Conservation (phyloP, 2,797 vertebrate species). For the Myotis planiceps region DNA sequence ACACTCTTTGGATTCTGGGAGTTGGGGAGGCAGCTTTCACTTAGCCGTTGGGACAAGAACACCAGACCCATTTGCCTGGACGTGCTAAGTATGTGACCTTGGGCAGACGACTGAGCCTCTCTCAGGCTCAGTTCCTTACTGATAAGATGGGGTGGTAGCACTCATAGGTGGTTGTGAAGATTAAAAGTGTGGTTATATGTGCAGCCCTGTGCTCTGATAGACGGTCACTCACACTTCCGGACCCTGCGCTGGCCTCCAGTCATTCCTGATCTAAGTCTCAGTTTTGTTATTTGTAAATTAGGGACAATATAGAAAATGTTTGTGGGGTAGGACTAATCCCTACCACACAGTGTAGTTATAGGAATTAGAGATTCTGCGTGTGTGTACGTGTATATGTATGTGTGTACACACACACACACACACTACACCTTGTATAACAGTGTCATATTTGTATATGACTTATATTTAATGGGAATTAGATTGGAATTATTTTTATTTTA, state of each 20-base stretch:
- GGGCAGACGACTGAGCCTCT: background rate
- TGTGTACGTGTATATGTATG: background rate
- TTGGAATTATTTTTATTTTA: conserved; percentile 10
- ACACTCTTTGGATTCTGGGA: background rate
- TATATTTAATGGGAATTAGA: background rate
- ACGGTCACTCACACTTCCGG: background rate
- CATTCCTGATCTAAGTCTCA: background rate
- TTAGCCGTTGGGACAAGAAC: background rate
- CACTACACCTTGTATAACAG: background rate
- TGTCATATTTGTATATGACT: background rate
- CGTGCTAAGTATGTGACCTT: background rate
- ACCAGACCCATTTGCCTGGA: background rate
- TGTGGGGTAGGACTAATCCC: too few relatives aligned
- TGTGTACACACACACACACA: background rate
- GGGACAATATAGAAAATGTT: background rate
- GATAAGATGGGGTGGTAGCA: background rate
- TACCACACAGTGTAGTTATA: background rate
- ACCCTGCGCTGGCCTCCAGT: background rate
- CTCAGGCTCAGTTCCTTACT: background rate
- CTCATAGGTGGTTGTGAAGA: background rate
- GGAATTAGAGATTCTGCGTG: background rate
- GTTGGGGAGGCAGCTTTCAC: background rate
- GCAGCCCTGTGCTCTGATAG: background rate
- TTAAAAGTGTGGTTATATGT: background rate
- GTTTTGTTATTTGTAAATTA: background rate